These are phyloP conservation scores for Peromyscus eremicus DNA, from an alignment of 2,797 vertebrate genomes.

Conservation along the genomic window DNA sequence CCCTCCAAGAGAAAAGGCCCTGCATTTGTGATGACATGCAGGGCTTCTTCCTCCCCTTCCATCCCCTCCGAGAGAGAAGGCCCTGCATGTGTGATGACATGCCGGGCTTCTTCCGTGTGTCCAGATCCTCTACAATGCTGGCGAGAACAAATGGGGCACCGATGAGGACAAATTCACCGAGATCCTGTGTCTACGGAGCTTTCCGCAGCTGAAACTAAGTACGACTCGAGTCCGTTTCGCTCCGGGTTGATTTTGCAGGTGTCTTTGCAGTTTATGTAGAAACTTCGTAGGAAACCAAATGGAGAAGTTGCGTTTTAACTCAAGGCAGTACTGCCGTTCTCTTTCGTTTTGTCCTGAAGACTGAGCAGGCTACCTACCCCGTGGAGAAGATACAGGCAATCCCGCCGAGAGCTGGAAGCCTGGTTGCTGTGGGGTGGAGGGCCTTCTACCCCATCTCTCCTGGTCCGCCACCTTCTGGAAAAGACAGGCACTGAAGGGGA, in stretches of 20 bases:
- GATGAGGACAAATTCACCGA: slow-evolving; percentile 93
- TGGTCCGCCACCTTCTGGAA: neutral
- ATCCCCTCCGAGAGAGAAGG: neutral
- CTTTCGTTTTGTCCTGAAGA: neutral
- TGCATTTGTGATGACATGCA: neutral
- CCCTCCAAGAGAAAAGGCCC: neutral
- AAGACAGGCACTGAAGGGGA: neutral
- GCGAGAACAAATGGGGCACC: slow-evolving; percentile 93
- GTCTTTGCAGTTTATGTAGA: neutral
- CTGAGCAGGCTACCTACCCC: neutral
- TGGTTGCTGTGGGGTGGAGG: neutral
- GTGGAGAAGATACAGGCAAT: neutral
- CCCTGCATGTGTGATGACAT: neutral
- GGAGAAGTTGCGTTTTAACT: neutral
- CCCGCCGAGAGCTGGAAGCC: neutral
- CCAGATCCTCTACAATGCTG: slow-evolving; percentile 92
- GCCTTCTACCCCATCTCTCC: neutral
- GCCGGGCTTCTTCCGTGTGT: neutral
- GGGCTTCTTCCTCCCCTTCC: neutral
- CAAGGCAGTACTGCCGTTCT: neutral
- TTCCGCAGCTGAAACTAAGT: slow-evolving; percentile 92
- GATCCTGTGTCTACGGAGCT: slow-evolving; percentile 91
- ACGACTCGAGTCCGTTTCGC: neutral
- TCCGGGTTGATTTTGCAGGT: neutral
- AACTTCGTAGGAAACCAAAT: neutral